Base-by-base conservation (phyloP, 2,888 invertebrate genomes). In the Drosophila neotestacea region DNA sequence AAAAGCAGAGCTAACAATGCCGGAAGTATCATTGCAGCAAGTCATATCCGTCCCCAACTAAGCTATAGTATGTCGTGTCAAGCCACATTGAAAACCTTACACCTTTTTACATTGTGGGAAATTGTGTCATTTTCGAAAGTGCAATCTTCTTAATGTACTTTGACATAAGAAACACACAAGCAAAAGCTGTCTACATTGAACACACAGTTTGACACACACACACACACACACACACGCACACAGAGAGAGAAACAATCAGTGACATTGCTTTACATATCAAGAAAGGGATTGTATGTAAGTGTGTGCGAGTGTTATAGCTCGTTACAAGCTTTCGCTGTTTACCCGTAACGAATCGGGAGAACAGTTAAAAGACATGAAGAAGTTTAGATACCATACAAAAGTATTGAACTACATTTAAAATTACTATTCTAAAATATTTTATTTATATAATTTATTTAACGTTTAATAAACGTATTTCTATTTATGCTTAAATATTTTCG, bases 111-210 rank as follows among this genome's bases (percentile, higher is more conserved):
- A 70, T 68, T 78, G 73, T 73, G 71, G 70, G 54, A 59, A 77
- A 79, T 77, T 73, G 81, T 81, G 86, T 84, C 88, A 84, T 78
- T 85, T 79, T 70, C 73, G 70, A 82, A 75, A 88, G 84, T 88
- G 88, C 90, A 89, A 88, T 88, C 76, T 88, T 77, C 87, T 73
- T 89, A 86, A 88, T 88, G 89, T 84, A 81, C 81, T 78, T 76
- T 69, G 73, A 61, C 73, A 61, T 48, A 70, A 62, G 63, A 73
- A 32, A 47, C 50, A 60, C 28, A 54, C 51, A 61, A 55, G 42
- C 67, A 61, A 55, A 71, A 50, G 60, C 65, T 63, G 69, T 69
- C 73, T 59, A 56, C 63, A 74, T 55, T 38, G 38, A 50, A 63
- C 59, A 56, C 39, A 54, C 22, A 22, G 22, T 22, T 2, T 22